Conservation (phyloP, 2,113 vertebrate genomes). For the Pseudonaja textilis region DNA sequence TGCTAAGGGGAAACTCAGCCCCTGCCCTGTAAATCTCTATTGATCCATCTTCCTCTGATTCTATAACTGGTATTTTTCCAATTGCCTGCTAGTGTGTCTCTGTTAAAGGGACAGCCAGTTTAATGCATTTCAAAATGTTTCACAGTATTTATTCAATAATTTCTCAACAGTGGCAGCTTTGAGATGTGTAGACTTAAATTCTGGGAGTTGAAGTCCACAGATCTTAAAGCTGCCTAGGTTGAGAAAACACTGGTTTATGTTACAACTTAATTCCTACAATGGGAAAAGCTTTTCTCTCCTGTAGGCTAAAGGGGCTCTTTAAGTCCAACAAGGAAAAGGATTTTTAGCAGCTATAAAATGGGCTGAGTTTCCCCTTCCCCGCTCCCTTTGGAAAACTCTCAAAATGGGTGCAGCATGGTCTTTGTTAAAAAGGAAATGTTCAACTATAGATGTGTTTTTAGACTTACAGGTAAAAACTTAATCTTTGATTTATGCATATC, state of each 20-base stretch:
- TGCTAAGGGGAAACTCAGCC: neutral
- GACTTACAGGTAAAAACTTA: neutral
- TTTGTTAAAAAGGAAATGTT: neutral
- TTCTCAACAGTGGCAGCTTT: neutral
- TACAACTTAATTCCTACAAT: neutral
- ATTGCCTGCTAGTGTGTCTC: slow-evolving; percentile 1
- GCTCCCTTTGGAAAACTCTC: too few relatives aligned
- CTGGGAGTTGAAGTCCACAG: neutral
- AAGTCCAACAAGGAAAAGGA: neutral
- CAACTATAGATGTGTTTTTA: neutral
- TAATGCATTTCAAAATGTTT: slow-evolving; percentile 12
- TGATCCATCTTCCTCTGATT: neutral
- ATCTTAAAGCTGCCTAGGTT: neutral
- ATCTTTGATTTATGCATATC: neutral
- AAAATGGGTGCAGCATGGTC: neutral
- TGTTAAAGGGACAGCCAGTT: neutral
- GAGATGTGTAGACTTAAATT: neutral
- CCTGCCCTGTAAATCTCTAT: neutral
- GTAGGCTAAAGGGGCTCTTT: neutral
- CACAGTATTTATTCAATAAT: neutral
- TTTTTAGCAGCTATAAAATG: neutral
- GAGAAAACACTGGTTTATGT: neutral
- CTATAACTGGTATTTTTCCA: neutral
- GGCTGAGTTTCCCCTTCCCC: neutral
- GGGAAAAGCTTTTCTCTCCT: slow-evolving; percentile 13